phyloP scores from a whole-genome alignment of 2,888 invertebrate species.

The Lithosia quadra region DNA sequence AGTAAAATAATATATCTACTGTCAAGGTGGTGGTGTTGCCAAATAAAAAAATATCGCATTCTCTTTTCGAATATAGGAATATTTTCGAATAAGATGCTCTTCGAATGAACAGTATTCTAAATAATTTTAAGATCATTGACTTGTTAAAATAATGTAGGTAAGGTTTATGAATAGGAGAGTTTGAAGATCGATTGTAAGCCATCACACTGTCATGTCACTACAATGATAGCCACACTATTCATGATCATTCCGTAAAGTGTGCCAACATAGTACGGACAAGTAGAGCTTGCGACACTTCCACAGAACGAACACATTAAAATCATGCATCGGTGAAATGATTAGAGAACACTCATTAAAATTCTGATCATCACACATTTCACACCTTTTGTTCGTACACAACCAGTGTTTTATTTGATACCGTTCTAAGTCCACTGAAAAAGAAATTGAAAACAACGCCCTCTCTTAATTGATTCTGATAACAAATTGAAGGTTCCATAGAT shows the following conservation, averaged over 20 bases:
- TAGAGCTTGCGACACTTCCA: conserved; percentile 84
- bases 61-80: conserved; percentile 36
- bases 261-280: conserved; percentile 70
- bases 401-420: conserved; percentile 51
- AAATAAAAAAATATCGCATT: conserved; percentile 44
- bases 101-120: conserved; percentile 57
- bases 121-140: conserved; percentile 52
- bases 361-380: conserved; percentile 55
- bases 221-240: conserved; percentile 56
- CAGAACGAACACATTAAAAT: conserved; percentile 64
- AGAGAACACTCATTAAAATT: conserved; percentile 60
- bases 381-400: conserved; percentile 56
- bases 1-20: conserved; percentile 20
- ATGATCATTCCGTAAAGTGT: conserved; percentile 65
- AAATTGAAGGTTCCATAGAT: neutral
- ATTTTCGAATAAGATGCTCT: conserved; percentile 69
- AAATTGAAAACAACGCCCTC: conserved; percentile 9
- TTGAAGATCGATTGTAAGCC: conserved; percentile 56
- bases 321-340: conserved; percentile 41
- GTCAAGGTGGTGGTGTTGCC: conserved; percentile 52
- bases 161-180: conserved; percentile 51
- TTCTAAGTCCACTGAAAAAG: conserved; percentile 47
- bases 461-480: neutral
- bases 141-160: conserved; percentile 60
- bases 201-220: conserved; percentile 72